phyloP scores from a whole-genome alignment of 1,140 invertebrate species.

The Zaprionus kolodkinae region DNA sequence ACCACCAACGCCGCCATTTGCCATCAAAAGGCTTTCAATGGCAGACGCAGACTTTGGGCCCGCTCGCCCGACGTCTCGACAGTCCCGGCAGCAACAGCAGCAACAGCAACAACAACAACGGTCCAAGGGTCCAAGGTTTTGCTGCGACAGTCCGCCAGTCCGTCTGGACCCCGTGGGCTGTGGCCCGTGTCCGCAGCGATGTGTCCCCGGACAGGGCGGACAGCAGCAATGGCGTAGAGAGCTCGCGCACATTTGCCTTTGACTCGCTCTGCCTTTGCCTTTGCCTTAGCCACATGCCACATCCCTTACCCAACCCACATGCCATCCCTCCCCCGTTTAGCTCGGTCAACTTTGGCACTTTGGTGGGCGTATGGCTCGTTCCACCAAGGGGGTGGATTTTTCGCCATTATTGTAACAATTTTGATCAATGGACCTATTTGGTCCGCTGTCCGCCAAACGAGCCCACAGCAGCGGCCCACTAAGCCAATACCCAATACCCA shows the following conservation, averaged over 20 bases:
- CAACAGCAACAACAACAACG: constrained; percentile 1
- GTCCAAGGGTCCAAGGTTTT: constrained; percentile 13
- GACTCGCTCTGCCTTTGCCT: constrained; percentile 11
- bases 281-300: constrained; percentile 15
- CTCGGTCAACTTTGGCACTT: constrained; percentile 22
- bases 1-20: constrained; percentile 29
- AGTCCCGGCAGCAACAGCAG: constrained; percentile 6
- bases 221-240: constrained; percentile 42
- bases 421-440: constrained; percentile 81
- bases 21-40: constrained; percentile 80
- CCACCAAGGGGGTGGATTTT: constrained; percentile 63
- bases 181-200: constrained; percentile 68
- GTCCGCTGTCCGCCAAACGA: constrained; percentile 53
- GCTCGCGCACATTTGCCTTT: constrained; percentile 30
- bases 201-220: constrained; percentile 26
- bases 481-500: constrained; percentile 11
- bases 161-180: constrained; percentile 10
- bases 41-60: constrained; percentile 61
- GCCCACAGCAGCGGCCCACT: constrained; percentile 24
- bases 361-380: constrained; percentile 35
- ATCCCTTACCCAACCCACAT: constrained; percentile 9
- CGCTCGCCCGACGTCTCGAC: constrained; percentile 23
- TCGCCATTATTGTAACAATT: constrained; percentile 82
- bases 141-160: background rate
- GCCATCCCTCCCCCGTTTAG: background rate